phyloP scores from a whole-genome alignment of 2,888 invertebrate genomes.

The Adelphocoris suturalis region DNA sequence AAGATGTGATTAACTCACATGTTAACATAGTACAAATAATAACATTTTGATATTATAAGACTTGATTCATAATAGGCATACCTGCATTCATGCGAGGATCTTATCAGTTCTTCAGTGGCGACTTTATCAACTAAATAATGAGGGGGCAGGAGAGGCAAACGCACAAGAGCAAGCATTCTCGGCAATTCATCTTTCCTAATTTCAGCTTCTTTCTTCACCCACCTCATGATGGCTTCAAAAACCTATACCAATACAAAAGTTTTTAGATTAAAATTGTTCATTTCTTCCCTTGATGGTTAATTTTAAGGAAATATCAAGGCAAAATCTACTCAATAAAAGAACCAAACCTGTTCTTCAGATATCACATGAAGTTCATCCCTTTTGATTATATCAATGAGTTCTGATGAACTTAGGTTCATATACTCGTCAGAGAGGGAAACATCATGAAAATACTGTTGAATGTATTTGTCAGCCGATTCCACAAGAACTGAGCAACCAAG shows the following conservation, averaged over 20 bases:
- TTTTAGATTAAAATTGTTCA: background rate
- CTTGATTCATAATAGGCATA: conserved; percentile 77
- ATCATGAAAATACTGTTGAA: conserved; percentile 88
- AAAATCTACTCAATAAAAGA: too few relatives aligned
- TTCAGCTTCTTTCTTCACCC: conserved; percentile 85
- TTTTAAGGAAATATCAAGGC: too few relatives aligned
- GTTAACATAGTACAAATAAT: too few relatives aligned
- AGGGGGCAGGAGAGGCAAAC: conserved; percentile 89
- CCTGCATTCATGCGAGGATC: conserved; percentile 87
- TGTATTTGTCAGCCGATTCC: conserved; percentile 87
- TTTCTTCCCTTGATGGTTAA: background rate
- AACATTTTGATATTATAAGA: too few relatives aligned
- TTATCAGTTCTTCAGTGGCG: conserved; percentile 87
- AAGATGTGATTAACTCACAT: too few relatives aligned
- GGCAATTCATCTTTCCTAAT: conserved; percentile 83
- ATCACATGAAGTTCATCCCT: conserved; percentile 89
- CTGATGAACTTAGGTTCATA: conserved; percentile 82
- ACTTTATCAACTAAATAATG: conserved; percentile 90
- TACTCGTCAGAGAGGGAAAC: conserved; percentile 89
- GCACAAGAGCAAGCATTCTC: conserved; percentile 86
- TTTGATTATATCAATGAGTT: conserved; percentile 85
- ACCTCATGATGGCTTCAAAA: conserved; percentile 90
- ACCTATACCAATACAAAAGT: conserved; percentile 79
- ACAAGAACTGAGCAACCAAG: conserved; percentile 86
- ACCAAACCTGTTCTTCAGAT: conserved; percentile 84